A percentile compares a stretch with the other conserved stretches of the same genome.
Conservation (phyloP, 2,888 invertebrate species). For the Dendrolimus pini region DNA sequence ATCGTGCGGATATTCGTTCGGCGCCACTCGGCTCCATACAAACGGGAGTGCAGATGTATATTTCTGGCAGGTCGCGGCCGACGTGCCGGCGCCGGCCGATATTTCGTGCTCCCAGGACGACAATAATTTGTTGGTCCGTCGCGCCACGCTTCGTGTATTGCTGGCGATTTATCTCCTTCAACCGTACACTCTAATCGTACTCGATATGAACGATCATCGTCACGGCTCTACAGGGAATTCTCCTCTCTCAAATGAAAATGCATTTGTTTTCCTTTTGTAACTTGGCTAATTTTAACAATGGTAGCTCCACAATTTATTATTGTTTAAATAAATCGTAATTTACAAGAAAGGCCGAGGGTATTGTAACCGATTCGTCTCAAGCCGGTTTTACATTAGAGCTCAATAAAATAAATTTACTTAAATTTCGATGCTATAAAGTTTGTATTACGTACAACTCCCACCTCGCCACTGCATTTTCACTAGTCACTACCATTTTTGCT, state of each 20-base stretch:
- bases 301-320: too few relatives aligned
- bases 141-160: slow-evolving; percentile 49
- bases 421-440: too few relatives aligned
- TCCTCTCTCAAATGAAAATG: slow-evolving; percentile 5
- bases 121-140: slow-evolving; percentile 70
- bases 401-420: too few relatives aligned
- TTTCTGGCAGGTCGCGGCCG: slow-evolving; percentile 43
- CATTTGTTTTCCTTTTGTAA: neutral
- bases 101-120: slow-evolving; percentile 65
- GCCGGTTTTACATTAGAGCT: too few relatives aligned
- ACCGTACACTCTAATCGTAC: slow-evolving; percentile 45
- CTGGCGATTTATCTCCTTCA: slow-evolving; percentile 55
- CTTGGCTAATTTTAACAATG: neutral
- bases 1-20: slow-evolving; percentile 16
- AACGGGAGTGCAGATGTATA: slow-evolving; percentile 41
- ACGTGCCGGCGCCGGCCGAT: slow-evolving; percentile 47
- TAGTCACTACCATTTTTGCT: too few relatives aligned
- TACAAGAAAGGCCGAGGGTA: too few relatives aligned
- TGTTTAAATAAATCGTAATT: too few relatives aligned
- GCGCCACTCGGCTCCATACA: slow-evolving; percentile 10
- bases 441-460: too few relatives aligned
- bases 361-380: too few relatives aligned
- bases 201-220: slow-evolving; percentile 40
- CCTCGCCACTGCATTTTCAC: too few relatives aligned
- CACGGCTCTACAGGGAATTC: slow-evolving; percentile 27